These are phyloP conservation scores for Macrotus californicus DNA, from an alignment of 2,113 vertebrate species.

Conservation along the genomic window DNA sequence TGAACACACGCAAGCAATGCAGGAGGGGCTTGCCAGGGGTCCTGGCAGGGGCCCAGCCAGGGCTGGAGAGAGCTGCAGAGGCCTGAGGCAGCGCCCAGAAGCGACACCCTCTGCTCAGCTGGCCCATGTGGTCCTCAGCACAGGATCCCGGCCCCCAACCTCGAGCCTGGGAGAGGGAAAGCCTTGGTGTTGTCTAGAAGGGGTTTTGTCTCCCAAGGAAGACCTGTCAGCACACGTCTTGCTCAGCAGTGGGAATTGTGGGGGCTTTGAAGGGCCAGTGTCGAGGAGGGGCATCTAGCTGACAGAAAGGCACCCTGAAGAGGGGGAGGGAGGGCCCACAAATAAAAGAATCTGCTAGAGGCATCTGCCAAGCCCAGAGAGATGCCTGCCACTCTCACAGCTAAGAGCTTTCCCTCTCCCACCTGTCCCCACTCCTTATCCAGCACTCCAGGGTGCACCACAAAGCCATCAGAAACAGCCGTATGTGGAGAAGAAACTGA, in stretches of 20 bases:
- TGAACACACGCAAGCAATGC: background rate
- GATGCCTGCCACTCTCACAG: background rate
- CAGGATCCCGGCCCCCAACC: background rate
- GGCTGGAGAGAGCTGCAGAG: background rate
- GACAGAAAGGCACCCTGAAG: background rate
- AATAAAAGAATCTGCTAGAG: background rate
- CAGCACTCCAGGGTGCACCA: background rate
- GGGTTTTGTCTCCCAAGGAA: background rate
- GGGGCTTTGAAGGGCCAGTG: background rate
- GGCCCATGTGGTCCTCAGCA: background rate
- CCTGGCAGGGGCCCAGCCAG: background rate
- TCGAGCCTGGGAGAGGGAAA: background rate
- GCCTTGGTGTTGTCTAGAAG: background rate
- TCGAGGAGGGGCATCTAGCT: background rate
- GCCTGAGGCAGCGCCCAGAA: background rate
- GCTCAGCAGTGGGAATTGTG: constrained; percentile 85
- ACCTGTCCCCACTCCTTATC: background rate
- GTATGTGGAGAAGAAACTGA: background rate
- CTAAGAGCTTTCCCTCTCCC: background rate
- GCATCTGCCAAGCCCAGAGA: background rate
- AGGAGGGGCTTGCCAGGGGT: background rate
- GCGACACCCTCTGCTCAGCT: background rate
- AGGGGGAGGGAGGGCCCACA: background rate
- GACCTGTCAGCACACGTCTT: background rate
- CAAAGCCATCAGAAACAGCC: background rate